These are phyloP conservation scores for Heliconius cydno DNA, from an alignment of 2,888 invertebrate genomes.

Conservation along the genomic window DNA sequence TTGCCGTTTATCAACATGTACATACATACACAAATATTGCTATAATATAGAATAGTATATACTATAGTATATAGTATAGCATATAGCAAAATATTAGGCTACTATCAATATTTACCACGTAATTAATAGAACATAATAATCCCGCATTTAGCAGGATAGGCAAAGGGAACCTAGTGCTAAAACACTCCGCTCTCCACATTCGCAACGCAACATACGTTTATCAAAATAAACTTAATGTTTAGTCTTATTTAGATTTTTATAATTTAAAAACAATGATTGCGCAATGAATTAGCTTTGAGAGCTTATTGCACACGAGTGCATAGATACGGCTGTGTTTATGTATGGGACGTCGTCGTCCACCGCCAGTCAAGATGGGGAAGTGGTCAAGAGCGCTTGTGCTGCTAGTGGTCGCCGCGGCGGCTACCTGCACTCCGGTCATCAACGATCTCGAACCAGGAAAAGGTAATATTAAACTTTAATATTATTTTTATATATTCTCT, in stretches of 20 bases:
- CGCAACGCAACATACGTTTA: too few relatives aligned
- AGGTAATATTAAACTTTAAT: slow-evolving; percentile 57
- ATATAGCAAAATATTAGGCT: background rate
- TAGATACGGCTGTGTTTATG: slow-evolving; percentile 39
- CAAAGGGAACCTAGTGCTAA: too few relatives aligned
- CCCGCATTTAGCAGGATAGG: too few relatives aligned
- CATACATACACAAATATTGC: background rate
- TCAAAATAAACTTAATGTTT: too few relatives aligned
- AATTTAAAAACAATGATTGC: slow-evolving; percentile 4
- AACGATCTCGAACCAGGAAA: slow-evolving; percentile 70
- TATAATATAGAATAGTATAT: background rate
- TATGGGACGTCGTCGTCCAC: slow-evolving; percentile 31
- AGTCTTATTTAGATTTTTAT: background rate
- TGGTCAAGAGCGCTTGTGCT: slow-evolving; percentile 66
- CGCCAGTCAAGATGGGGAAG: slow-evolving; percentile 74
- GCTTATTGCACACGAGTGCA: slow-evolving; percentile 27
- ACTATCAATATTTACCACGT: background rate
- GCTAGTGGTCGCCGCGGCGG: slow-evolving; percentile 57
- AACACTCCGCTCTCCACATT: too few relatives aligned
- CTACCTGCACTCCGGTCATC: slow-evolving; percentile 65
- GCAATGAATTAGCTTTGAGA: slow-evolving; percentile 30
- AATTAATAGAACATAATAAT: too few relatives aligned
- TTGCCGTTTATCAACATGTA: background rate
- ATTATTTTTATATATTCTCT: too few relatives aligned
- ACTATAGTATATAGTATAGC: too few relatives aligned